Conservation (phyloP, 2,888 invertebrate species). For the Steromphala cineraria region DNA sequence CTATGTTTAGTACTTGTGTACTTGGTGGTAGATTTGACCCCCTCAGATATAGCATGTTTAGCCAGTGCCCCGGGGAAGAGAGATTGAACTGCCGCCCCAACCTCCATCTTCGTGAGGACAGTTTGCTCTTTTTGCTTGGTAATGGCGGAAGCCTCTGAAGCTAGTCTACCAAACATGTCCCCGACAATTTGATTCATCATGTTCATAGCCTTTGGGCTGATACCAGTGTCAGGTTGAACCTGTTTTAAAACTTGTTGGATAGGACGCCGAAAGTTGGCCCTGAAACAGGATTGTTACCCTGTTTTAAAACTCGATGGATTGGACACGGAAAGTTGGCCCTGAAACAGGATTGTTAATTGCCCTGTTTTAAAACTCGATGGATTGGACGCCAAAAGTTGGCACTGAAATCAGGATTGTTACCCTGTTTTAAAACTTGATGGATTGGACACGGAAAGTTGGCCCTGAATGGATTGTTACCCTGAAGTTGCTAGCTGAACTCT, state of each 20-base stretch:
- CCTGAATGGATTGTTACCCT: constrained; percentile 34
- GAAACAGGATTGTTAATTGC: no score
- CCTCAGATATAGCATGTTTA: constrained; percentile 80
- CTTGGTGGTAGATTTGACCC: constrained; percentile 72
- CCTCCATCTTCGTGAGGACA: constrained; percentile 81
- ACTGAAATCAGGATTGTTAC: no score
- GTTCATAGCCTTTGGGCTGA: constrained; percentile 50
- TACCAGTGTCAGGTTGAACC: constrained; percentile 70
- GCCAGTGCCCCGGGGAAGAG: constrained; percentile 84
- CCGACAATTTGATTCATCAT: constrained; percentile 70
- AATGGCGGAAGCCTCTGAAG: constrained; percentile 63
- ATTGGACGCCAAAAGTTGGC: no score
- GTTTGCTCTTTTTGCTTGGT: constrained; percentile 61
- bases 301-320: no score
- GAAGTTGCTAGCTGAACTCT: no score
- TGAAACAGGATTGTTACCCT: no score
- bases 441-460: no score
- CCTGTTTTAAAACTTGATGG: no score
- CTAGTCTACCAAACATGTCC: constrained; percentile 70
- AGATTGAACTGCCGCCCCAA: constrained; percentile 83
- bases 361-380: constrained; percentile 48
- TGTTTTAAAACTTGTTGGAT: constrained; percentile 42
- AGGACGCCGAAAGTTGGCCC: no score
- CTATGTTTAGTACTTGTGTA: constrained; percentile 52
- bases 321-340: no score